Evolutionary conservation across 2,888 invertebrate genomes (phyloP), one percentile per base, ranked within the genome.

Genomic region (Choristoneura rosaceana): DNA sequence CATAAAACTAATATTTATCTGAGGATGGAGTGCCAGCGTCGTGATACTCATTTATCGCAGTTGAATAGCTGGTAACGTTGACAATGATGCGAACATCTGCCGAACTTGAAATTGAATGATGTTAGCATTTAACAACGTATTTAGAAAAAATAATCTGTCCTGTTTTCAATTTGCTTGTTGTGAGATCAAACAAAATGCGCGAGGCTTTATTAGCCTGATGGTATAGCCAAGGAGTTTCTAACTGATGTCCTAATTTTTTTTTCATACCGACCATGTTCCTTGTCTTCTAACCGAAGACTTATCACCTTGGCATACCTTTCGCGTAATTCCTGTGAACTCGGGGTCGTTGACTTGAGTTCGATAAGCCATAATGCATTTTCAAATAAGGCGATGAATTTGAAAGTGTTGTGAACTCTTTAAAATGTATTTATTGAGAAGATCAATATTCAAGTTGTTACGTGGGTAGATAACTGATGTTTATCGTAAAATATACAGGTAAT

Each of bases 231-330:
- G 62, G 4, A 50, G 47, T 15, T 64, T 15, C 33, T 47, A 43
- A 15, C 7, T 43, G 52, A 3, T 47, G 34, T 33, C 47, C 14
- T 63, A 45, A 58, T 64, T 62, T 33, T 34, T 55, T 50, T 69
- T 60, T 43, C 47, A 50, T 64, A 52, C 63, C 45, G n/a, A 65
- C 41, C 25, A 34, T 52, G 62, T 64, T 43, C 81, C 79, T 84
- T 84, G 82, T 84, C 83, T 81, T 80, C 81, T 81, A 79, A 79
- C 74, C 76, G 76, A 84, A 85, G 84, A 86, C 80, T 84, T 86
- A 87, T 91, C 86, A 86, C 88, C 87, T 87, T 87, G 85, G 85
- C 88, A 90, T 88, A 87, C 88, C 88, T 88, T 87, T 86, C 82
- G 85, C 84, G 81, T 84, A 82, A 85, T 85, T 86, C 83, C 81